Conservation (phyloP, 2,797 vertebrate species). For the Lerista edwardsae region DNA sequence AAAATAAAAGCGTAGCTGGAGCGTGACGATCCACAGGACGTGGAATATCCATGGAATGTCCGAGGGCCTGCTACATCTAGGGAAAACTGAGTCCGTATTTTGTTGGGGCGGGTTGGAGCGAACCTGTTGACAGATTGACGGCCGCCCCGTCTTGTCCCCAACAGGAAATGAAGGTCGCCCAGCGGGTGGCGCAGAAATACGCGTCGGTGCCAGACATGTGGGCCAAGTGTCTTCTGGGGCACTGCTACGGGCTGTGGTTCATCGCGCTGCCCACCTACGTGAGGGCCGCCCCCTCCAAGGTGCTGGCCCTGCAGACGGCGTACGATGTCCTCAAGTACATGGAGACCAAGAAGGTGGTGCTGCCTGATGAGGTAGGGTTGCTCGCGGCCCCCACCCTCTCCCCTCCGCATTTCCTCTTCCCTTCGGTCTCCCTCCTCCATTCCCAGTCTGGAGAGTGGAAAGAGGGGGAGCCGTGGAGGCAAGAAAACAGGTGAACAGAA, state of each 20-base stretch:
- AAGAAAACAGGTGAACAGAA: background rate
- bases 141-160: accelerated
- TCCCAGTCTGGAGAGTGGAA: no score
- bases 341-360: conserved; percentile 91
- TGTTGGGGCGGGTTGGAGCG: no score
- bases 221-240: conserved; percentile 92
- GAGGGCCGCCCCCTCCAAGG: conserved; percentile 82
- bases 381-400: background rate
- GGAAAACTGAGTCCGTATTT: no score
- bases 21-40: no score
- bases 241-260: conserved; percentile 96
- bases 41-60: no score
- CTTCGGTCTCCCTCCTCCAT: background rate
- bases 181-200: conserved; percentile 90
- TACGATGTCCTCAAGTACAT: conserved; percentile 93
- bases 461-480: background rate
- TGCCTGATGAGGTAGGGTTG: conserved; percentile 89
- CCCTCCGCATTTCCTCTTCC: background rate
- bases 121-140: no score
- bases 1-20: no score
- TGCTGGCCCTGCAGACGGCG: conserved; percentile 86
- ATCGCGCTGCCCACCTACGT: conserved; percentile 92
- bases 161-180: conserved; percentile 93
- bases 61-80: no score
- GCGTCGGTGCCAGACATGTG: conserved; percentile 88